Evolutionary conservation across 2,113 vertebrate species (phyloP).

Genomic region (Sciurus niger): DNA sequence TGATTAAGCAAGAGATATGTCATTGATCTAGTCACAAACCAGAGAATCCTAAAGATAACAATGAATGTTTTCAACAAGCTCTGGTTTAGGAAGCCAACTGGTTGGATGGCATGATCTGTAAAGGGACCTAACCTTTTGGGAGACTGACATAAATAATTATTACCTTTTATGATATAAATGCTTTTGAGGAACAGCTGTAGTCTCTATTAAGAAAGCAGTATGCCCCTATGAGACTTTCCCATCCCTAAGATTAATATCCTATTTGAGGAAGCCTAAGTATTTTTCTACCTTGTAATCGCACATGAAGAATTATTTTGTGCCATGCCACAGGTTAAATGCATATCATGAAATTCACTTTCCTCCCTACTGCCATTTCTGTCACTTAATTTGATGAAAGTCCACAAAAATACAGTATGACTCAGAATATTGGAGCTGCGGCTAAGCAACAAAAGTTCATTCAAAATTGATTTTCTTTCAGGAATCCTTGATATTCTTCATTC

Average conservation of each 20-base stretch:
- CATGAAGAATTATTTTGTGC: conserved; percentile 56
- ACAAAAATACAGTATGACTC: conserved; percentile 86
- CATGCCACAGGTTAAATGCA: conserved; percentile 84
- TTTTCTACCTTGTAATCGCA: too few relatives aligned
- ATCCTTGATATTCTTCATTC: conserved; percentile 89
- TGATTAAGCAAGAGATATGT: conserved; percentile 13
- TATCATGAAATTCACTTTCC: conserved; percentile 82
- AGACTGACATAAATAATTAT: conserved; percentile 38
- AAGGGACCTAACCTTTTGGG: neutral
- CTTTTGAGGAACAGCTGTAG: conserved; percentile 61
- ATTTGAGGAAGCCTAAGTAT: too few relatives aligned
- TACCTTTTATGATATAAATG: conserved; percentile 35
- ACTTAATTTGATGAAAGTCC: conserved; percentile 78
- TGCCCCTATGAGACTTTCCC: conserved; percentile 63
- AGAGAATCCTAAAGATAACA: conserved; percentile 1
- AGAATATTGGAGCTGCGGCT: conserved; percentile 85
- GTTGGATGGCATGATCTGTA: neutral
- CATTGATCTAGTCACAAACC: neutral
- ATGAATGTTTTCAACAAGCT: neutral
- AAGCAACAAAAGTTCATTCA: conserved; percentile 90
- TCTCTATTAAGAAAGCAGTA: conserved; percentile 70
- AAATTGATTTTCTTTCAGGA: conserved; percentile 92
- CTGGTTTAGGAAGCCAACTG: neutral
- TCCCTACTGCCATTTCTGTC: conserved; percentile 79
- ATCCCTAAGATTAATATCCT: fast-evolving